Percentiles rank a stretch among this genome's conserved stretches.
phyloP scores from a whole-genome alignment of 2,797 vertebrate genomes.

The Hippopotamyrus pictus region DNA sequence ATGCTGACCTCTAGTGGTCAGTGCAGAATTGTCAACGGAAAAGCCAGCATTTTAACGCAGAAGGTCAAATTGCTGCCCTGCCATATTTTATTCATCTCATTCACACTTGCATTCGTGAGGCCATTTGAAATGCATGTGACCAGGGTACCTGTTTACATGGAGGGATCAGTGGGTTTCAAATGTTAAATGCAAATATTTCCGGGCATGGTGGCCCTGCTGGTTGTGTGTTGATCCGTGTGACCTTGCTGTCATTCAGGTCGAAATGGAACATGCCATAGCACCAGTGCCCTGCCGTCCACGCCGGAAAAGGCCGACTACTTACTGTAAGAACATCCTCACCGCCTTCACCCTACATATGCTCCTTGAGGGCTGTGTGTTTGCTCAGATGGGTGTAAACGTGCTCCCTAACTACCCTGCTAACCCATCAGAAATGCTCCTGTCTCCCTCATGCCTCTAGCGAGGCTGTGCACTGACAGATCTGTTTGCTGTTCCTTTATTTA shows the following conservation, averaged over 20 bases:
- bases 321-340: conserved; percentile 57
- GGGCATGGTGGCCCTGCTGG: neutral
- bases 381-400: neutral
- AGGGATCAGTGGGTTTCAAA: neutral
- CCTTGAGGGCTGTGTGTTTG: neutral
- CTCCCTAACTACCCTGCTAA: neutral
- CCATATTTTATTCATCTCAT: neutral
- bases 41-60: neutral
- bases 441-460: neutral
- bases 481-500: neutral
- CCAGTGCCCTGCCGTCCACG: conserved; percentile 54
- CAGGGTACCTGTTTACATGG: neutral
- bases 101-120: neutral
- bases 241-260: conserved; percentile 46
- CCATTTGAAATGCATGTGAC: neutral
- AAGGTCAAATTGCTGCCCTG: neutral
- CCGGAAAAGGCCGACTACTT: conserved; percentile 68
- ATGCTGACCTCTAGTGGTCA: conserved; percentile 13
- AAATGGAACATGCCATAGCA: conserved; percentile 58
- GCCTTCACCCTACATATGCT: neutral
- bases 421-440: neutral
- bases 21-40: neutral
- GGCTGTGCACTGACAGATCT: neutral
- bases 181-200: neutral
- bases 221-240: neutral